Conservation (phyloP, 2,113 vertebrate genomes). For the Glaucomys volans region DNA sequence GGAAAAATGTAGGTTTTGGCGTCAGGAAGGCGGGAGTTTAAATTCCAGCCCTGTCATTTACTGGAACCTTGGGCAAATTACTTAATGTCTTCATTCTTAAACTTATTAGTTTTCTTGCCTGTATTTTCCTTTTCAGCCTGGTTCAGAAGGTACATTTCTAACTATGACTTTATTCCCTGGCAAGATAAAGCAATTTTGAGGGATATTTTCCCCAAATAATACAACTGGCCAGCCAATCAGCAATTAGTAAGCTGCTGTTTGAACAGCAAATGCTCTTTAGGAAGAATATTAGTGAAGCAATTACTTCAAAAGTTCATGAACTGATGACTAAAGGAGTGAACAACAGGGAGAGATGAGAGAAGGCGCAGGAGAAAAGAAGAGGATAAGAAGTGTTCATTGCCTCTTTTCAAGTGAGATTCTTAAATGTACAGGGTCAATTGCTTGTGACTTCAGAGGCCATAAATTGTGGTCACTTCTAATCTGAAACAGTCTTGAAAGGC, state of each 20-base stretch:
- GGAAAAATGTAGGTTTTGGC: conserved; percentile 21
- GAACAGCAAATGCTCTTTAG: conserved; percentile 29
- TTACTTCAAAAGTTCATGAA: background rate
- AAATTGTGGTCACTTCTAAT: conserved; percentile 53
- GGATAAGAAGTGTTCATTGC: background rate
- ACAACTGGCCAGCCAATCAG: background rate
- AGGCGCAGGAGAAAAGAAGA: background rate
- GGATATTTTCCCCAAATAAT: conserved; percentile 7
- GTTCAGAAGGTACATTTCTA: conserved; percentile 33
- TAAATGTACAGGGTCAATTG: conserved; percentile 4
- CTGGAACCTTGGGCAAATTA: background rate
- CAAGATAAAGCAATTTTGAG: background rate
- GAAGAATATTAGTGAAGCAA: conserved; percentile 27
- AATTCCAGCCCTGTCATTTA: conserved; percentile 9
- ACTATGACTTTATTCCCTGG: background rate
- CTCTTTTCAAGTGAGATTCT: conserved; percentile 23
- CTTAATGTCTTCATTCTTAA: conserved; percentile 58
- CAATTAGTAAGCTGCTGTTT: conserved; percentile 18
- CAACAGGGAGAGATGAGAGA: background rate
- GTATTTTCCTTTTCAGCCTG: conserved; percentile 18
- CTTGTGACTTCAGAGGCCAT: conserved; percentile 48
- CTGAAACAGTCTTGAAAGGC: conserved; percentile 61
- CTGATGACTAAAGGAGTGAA: background rate
- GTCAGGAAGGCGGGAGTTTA: background rate
- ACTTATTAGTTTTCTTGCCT: conserved; percentile 28